phyloP scores from a whole-genome alignment of 2,797 vertebrate genomes.

The Protosalanx chinensis region DNA sequence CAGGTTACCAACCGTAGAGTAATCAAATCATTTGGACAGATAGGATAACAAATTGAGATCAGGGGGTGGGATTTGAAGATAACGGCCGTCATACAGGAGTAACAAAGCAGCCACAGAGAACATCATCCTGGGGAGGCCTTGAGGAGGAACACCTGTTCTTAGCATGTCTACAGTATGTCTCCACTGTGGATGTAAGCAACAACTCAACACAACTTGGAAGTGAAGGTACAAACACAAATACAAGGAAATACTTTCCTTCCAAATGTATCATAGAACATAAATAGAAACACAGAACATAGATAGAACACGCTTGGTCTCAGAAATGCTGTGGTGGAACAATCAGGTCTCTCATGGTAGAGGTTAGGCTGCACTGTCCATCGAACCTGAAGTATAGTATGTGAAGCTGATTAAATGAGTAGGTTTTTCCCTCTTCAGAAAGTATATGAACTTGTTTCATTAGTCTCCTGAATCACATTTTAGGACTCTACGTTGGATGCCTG shows the following conservation, averaged over 20 bases:
- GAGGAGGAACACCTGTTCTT: conserved; percentile 39
- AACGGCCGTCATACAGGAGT: conserved; percentile 49
- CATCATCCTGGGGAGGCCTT: conserved; percentile 30
- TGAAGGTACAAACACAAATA: conserved; percentile 34
- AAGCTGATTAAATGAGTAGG: neutral
- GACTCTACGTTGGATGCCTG: too few species aligned
- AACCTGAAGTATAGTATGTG: neutral
- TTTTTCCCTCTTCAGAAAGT: neutral
- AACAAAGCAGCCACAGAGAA: conserved; percentile 11
- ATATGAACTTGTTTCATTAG: too few species aligned
- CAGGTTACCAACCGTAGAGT: conserved; percentile 22
- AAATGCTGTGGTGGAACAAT: neutral
- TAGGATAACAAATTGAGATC: conserved; percentile 27
- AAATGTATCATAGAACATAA: conserved; percentile 22
- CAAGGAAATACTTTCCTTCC: conserved; percentile 10
- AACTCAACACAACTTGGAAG: conserved; percentile 5
- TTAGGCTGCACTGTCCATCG: conserved; percentile 1
- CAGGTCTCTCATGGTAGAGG: conserved; percentile 17
- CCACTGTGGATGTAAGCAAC: conserved; percentile 23
- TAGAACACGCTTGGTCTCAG: neutral
- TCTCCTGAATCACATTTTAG: neutral
- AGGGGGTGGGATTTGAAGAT: conserved; percentile 38
- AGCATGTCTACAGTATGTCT: conserved; percentile 42
- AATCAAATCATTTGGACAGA: conserved; percentile 44
- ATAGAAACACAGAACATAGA: neutral